Percentiles rank a stretch among this genome's conserved stretches.
phyloP scores from a whole-genome alignment of 2,888 invertebrate species.

The Chorisops tibialis region DNA sequence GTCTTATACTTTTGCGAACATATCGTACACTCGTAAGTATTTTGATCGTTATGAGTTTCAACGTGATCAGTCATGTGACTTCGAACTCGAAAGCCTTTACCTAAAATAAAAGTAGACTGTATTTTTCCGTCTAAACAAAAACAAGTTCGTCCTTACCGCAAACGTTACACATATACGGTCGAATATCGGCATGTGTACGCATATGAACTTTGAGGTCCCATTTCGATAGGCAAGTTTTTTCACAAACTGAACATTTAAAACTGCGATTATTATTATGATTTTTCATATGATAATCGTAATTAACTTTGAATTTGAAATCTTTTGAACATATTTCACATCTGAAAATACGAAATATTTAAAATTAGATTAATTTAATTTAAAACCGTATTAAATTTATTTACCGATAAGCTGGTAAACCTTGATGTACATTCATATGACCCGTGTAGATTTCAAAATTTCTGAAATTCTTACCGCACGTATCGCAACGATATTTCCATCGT shows the following conservation, averaged over 20 bases:
- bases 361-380: neutral
- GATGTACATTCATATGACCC: conserved; percentile 29
- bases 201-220: conserved; percentile 29
- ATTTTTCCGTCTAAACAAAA: neutral
- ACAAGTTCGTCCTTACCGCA: conserved; percentile 19
- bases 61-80: conserved; percentile 30
- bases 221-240: conserved; percentile 21
- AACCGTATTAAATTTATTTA: neutral
- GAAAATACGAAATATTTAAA: neutral
- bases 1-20: conserved; percentile 30
- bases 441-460: conserved; percentile 1
- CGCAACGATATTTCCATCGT: conserved; percentile 15
- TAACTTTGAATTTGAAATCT: conserved; percentile 27
- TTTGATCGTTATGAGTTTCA: conserved; percentile 27
- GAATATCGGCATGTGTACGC: conserved; percentile 19
- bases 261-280: conserved; percentile 27
- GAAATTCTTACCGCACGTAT: conserved; percentile 21
- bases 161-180: conserved; percentile 26
- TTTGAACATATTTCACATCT: conserved; percentile 27
- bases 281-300: conserved; percentile 31
- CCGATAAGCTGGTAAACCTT: conserved; percentile 28
- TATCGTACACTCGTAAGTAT: conserved; percentile 22
- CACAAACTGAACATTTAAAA: conserved; percentile 24
- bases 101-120: conserved; percentile 1
- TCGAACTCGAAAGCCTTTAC: conserved; percentile 26